Base-by-base conservation (phyloP, 2,888 invertebrate species). In the Conchocele bisecta region DNA sequence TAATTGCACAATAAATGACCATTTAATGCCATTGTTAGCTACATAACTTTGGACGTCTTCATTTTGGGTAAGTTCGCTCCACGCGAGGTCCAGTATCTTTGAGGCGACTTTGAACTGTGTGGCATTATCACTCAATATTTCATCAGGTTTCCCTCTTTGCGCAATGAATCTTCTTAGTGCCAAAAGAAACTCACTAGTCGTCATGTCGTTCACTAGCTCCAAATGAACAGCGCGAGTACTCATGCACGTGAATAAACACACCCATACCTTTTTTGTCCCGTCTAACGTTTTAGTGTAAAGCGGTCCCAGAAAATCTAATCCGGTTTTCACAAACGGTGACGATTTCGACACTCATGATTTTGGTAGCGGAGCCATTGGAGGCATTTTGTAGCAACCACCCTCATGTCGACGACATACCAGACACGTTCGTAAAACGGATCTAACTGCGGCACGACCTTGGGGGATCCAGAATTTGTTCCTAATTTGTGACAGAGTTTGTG, bases 401-500 rank as follows among this genome's bases (percentile, higher is more conserved):
- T 56, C 56, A 17, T 22, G 15, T 4, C 46, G 46, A 26, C 67
- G 42, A 46, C 72, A 72, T n/a, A 58, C 35, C 3, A 44, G 22
- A 53, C 66, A 67, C 24, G 17, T 17, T 42, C 33, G 35, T 24
- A 72, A 17, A 26, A 63, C 61, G 44, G 26, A 31, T 33, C 41
- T 56, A 0, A 72, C 67, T 17, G 46, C 35, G 24, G 61, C 63
- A 5, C 63, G 58, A n/a, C 67, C 72, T 13, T 31, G 33, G 9
- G 72, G 63, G 35, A 72, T 58, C 72, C 67, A 61, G 28, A 46
- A 57, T 33, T 44, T 35, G 11, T 35, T 31, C 29, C 64, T 35
- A 7, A 65, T 17, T n/a, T 28, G 31, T n/a, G 46, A 31, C 20
- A 70, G 44, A 59, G 70, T 67, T 41, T 70, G 66, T 35, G 66